Percentiles rank a stretch among this genome's conserved stretches.
Conservation (phyloP, 2,888 invertebrate species). For the Lasioglossum figueresi region DNA sequence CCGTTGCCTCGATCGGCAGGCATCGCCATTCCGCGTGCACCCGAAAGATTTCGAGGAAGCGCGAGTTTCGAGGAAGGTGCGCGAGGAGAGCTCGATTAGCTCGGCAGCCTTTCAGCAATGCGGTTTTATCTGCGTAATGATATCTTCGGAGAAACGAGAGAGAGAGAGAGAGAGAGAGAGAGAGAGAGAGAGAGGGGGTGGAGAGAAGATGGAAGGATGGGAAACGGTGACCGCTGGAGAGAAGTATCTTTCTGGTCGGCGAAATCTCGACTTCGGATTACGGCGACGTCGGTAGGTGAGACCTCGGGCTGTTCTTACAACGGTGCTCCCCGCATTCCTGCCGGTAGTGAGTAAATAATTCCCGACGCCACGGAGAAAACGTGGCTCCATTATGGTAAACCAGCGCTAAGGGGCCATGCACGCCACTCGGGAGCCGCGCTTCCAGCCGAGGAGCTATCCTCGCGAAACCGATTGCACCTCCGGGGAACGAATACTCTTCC, state of each 20-base stretch:
- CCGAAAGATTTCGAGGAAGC: slow-evolving; percentile 58
- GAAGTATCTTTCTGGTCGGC: slow-evolving; percentile 46
- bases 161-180: neutral
- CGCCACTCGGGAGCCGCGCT: neutral
- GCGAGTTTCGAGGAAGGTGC: slow-evolving; percentile 59
- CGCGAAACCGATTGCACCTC: slow-evolving; percentile 19
- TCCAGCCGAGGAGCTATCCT: neutral
- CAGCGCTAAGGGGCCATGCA: slow-evolving; percentile 40
- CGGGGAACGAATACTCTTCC: slow-evolving; percentile 13
- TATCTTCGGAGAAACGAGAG: slow-evolving; percentile 60
- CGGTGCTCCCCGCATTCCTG: slow-evolving; percentile 68
- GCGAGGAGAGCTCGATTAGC: slow-evolving; percentile 69
- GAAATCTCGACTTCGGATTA: slow-evolving; percentile 63
- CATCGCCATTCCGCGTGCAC: slow-evolving; percentile 53
- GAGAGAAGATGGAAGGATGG: neutral
- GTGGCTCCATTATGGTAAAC: slow-evolving; percentile 67
- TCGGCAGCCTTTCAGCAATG: slow-evolving; percentile 72
- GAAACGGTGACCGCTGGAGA: slow-evolving; percentile 40
- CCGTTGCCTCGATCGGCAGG: slow-evolving; percentile 31
- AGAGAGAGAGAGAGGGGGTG: neutral
- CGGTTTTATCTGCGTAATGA: slow-evolving; percentile 78
- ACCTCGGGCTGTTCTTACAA: slow-evolving; percentile 70
- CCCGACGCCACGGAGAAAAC: slow-evolving; percentile 66
- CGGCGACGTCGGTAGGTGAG: slow-evolving; percentile 69
- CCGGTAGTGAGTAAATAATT: slow-evolving; percentile 71